Conservation (phyloP, 1,140 invertebrate species). For the Macrosteles quadrilineatus region DNA sequence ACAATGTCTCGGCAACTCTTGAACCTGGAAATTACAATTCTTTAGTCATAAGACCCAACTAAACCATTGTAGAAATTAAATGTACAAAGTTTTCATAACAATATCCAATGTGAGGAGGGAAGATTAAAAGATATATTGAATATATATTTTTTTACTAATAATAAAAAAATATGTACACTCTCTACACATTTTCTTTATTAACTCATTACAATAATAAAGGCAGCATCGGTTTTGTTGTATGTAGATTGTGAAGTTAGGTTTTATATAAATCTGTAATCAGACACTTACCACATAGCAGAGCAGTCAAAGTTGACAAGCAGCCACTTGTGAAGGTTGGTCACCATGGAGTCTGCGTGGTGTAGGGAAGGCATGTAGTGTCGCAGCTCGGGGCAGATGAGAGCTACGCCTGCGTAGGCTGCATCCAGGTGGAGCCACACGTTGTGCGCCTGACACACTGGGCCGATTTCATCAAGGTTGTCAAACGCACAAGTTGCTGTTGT, state of each 20-base stretch:
- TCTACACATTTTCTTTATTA: no score
- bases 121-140: no score
- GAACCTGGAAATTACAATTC: conserved; percentile 71
- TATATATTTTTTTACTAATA: no score
- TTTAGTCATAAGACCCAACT: no score
- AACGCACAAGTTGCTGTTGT: conserved; percentile 93
- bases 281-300: conserved; percentile 75
- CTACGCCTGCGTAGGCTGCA: conserved; percentile 83
- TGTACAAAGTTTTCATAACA: no score
- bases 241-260: no score
- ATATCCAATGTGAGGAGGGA: no score
- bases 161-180: no score
- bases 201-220: no score
- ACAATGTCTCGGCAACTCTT: conserved; percentile 77
- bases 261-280: no score
- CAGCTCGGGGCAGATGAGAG: conserved; percentile 90
- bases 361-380: conserved; percentile 77
- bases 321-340: conserved; percentile 93
- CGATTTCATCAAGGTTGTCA: conserved; percentile 82
- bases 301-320: conserved; percentile 91
- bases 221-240: no score
- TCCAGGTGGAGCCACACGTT: conserved; percentile 87
- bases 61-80: no score
- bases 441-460: conserved; percentile 73
- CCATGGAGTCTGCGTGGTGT: conserved; percentile 82